phyloP scores from a whole-genome alignment of 1,140 invertebrate species.

The Panagrolaimus sp. region DNA sequence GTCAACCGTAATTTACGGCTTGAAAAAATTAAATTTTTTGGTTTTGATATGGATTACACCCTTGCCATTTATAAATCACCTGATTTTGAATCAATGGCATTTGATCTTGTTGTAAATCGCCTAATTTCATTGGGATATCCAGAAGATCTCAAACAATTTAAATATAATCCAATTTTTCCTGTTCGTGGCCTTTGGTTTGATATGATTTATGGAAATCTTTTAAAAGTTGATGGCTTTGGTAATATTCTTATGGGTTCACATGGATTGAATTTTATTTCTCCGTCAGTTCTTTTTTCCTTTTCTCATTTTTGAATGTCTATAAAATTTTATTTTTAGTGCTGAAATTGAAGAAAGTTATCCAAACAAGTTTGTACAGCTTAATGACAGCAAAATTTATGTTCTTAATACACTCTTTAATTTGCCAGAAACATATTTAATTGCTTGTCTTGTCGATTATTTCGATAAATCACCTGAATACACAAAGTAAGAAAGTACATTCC shows the following conservation, averaged over 20 bases:
- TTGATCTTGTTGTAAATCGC: constrained; percentile 82
- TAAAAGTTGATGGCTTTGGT: constrained; percentile 89
- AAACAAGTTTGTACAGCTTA: constrained; percentile 87
- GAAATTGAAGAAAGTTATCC: constrained; percentile 94
- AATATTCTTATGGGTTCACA: constrained; percentile 95
- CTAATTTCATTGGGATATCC: constrained; percentile 89
- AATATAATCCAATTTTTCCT: constrained; percentile 93
- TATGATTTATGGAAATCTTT: constrained; percentile 83
- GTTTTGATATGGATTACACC: constrained; percentile 99
- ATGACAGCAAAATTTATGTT: constrained; percentile 77
- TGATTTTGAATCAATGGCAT: constrained; percentile 85
- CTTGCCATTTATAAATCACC: constrained; percentile 93
- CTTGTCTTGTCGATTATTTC: constrained; percentile 90
- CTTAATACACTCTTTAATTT: constrained; percentile 95
- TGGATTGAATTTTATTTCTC: constrained; percentile 92
- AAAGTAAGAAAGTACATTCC: constrained; percentile 63
- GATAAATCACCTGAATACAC: constrained; percentile 78
- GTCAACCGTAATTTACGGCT: constrained; percentile 93
- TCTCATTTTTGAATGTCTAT: background rate
- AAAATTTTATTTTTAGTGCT: constrained; percentile 66
- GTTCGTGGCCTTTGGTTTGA: constrained; percentile 97
- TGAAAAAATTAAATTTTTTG: constrained; percentile 98
- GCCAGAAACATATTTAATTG: constrained; percentile 89
- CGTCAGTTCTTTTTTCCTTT: constrained; percentile 70
- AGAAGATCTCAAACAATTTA: constrained; percentile 79